Conservation (phyloP, 2,113 vertebrate species). For the Petroica traversi region DNA sequence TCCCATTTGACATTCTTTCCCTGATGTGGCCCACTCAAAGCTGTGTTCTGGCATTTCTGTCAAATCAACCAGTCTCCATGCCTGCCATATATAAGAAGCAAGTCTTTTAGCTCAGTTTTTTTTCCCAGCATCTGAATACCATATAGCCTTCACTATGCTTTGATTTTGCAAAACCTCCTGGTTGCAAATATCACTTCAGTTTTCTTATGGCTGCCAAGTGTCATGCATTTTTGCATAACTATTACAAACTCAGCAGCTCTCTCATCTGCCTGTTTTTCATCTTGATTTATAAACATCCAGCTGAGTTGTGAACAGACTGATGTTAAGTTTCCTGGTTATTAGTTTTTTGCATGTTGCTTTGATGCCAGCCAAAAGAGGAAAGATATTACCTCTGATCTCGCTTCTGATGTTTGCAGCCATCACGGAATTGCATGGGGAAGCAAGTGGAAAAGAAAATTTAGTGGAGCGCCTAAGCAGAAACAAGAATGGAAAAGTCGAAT, state of each 20-base stretch:
- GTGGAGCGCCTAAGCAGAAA: neutral
- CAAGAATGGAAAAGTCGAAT: neutral
- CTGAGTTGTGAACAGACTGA: neutral
- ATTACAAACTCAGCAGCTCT: neutral
- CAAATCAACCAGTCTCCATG: neutral
- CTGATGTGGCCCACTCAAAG: neutral
- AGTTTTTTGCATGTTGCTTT: conserved; percentile 11
- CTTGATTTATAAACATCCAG: neutral
- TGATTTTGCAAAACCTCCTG: neutral
- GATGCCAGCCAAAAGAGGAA: neutral
- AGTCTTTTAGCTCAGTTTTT: neutral
- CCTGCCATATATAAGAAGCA: neutral
- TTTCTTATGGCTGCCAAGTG: neutral
- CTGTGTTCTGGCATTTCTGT: neutral
- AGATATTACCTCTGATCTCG: neutral
- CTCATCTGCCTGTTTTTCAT: neutral
- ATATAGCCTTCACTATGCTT: neutral
- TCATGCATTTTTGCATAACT: neutral
- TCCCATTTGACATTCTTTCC: neutral
- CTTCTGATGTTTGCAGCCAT: neutral
- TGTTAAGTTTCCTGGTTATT: neutral
- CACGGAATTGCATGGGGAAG: neutral
- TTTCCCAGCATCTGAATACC: neutral
- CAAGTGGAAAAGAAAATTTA: neutral
- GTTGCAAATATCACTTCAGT: neutral